Evolutionary conservation across 23 tunicate species (phyloP).

Genomic region (Ascidia mentula): DNA sequence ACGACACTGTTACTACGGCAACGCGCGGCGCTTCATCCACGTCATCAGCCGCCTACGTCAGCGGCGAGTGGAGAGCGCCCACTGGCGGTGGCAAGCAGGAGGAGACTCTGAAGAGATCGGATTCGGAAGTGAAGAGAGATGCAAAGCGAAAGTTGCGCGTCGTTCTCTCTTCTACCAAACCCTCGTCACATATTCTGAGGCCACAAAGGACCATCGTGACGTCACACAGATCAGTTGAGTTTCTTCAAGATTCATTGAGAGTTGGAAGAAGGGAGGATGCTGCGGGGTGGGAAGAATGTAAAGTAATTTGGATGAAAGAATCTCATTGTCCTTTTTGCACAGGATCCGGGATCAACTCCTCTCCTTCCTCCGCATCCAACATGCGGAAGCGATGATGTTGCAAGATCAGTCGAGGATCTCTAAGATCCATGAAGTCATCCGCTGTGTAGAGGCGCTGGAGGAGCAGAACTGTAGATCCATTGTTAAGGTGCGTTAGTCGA

Average conservation of each 20-base stretch:
- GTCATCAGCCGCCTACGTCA: constrained; percentile 8
- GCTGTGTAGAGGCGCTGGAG: constrained; percentile 64
- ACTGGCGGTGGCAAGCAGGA: background rate
- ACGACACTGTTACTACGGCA: constrained; percentile 52
- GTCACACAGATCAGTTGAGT: background rate
- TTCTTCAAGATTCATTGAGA: background rate
- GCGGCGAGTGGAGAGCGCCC: constrained; percentile 20
- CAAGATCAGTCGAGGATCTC: constrained; percentile 66
- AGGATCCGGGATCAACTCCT: constrained; percentile 65
- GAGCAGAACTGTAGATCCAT: constrained; percentile 50
- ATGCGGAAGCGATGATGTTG: constrained; percentile 70
- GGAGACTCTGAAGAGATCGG: background rate
- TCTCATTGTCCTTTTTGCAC: background rate
- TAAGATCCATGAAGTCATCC: constrained; percentile 63
- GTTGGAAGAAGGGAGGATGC: no score
- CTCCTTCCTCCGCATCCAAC: constrained; percentile 55
- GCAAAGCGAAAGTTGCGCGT: constrained; percentile 75
- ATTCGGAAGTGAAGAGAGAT: constrained; percentile 32
- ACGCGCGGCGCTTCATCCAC: constrained; percentile 33
- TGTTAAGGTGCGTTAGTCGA: constrained; percentile 18
- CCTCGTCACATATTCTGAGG: constrained; percentile 1
- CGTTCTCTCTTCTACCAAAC: constrained; percentile 50
- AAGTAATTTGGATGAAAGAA: no score
- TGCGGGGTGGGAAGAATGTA: no score
- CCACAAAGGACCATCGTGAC: background rate